These are phyloP conservation scores for Varanus salvator DNA, from an alignment of 2,113 vertebrate genomes.

Conservation along the genomic window DNA sequence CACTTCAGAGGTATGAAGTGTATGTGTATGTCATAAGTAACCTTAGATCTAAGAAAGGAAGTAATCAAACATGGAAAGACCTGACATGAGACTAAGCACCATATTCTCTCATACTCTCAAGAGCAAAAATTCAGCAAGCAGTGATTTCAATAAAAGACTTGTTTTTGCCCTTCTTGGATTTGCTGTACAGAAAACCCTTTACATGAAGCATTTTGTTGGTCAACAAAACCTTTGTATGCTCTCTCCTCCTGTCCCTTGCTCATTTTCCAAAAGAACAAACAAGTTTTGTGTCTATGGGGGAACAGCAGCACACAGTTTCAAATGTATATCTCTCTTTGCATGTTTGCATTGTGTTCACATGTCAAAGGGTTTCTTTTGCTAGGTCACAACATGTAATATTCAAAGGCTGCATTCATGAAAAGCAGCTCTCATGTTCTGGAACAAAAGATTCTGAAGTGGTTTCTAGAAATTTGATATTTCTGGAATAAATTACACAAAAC, in stretches of 20 bases:
- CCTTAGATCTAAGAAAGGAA: neutral
- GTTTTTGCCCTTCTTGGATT: neutral
- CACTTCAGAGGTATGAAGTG: too few species aligned
- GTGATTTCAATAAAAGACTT: neutral
- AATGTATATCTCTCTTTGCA: neutral
- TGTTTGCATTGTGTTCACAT: neutral
- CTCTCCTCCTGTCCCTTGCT: neutral
- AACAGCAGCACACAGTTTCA: neutral
- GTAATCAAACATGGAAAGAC: neutral
- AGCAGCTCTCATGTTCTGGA: neutral
- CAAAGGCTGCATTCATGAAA: neutral
- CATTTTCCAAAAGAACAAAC: neutral
- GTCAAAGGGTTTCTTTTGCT: neutral
- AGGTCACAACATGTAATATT: neutral
- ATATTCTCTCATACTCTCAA: neutral
- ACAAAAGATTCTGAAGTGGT: neutral
- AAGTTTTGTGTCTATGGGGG: neutral
- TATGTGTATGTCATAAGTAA: too few species aligned
- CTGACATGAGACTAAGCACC: neutral
- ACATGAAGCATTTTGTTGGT: neutral
- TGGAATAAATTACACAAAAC: neutral
- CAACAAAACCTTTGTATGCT: neutral
- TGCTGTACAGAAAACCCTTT: neutral
- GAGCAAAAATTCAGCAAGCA: neutral
- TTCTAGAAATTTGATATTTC: neutral